Percentiles rank a stretch among this genome's conserved stretches.
phyloP scores from a whole-genome alignment of 1,140 invertebrate genomes.

The Littorina saxatilis region DNA sequence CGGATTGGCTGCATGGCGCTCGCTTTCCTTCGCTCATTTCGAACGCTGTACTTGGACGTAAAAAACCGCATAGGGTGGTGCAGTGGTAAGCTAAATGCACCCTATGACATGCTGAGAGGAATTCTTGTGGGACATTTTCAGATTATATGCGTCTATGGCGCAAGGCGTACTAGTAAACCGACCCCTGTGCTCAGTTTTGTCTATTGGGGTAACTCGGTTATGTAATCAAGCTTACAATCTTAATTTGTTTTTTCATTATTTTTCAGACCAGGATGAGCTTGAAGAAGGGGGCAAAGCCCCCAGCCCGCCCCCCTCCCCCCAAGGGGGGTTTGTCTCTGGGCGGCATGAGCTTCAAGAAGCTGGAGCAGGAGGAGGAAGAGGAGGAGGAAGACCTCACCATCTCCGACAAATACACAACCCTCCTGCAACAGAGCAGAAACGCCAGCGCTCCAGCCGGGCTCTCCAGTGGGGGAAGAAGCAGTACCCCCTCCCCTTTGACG shows the following conservation, averaged over 20 bases:
- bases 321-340: conserved; percentile 35
- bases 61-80: too few species aligned
- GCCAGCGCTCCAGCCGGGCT: neutral
- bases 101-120: too few species aligned
- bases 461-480: neutral
- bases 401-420: conserved; percentile 62
- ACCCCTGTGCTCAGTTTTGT: too few species aligned
- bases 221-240: too few species aligned
- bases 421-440: conserved; percentile 45
- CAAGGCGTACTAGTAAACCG: too few species aligned
- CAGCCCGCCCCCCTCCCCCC: conserved; percentile 55
- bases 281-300: conserved; percentile 43
- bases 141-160: too few species aligned
- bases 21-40: too few species aligned
- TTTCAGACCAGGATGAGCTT: conserved; percentile 52
- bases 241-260: neutral
- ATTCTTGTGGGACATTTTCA: too few species aligned
- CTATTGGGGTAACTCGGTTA: too few species aligned
- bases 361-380: conserved; percentile 67
- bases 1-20: too few species aligned
- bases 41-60: too few species aligned
- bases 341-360: conserved; percentile 65
- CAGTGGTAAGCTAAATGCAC: too few species aligned
- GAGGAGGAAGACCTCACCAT: conserved; percentile 60
- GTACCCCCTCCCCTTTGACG: neutral